phyloP scores from a whole-genome alignment of 2,113 vertebrate genomes.

The Anthoscopus minutus region DNA sequence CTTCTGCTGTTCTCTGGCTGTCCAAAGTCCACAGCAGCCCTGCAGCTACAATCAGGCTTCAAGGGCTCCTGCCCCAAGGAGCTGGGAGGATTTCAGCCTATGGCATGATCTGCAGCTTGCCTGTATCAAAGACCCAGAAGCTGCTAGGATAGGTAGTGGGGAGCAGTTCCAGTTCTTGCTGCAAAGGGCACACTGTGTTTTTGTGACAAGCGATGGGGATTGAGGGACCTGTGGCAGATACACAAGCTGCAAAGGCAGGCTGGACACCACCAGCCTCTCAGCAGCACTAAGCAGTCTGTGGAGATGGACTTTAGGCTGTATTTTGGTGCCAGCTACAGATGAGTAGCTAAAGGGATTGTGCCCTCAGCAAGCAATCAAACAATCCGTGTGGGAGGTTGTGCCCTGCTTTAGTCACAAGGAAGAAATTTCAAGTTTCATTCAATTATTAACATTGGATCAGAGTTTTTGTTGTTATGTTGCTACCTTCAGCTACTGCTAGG shows the following conservation, averaged over 20 bases:
- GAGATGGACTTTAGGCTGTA: background rate
- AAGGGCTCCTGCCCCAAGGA: background rate
- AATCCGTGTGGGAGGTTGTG: background rate
- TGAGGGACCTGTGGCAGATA: background rate
- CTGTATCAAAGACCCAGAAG: background rate
- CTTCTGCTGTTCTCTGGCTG: background rate
- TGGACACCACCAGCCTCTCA: background rate
- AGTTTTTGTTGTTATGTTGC: background rate
- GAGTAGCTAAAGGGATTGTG: background rate
- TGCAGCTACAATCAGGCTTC: background rate
- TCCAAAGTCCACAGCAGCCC: background rate
- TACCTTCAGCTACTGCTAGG: background rate
- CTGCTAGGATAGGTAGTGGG: background rate
- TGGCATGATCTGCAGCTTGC: background rate
- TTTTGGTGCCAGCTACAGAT: background rate
- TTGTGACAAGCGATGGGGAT: fast-evolving
- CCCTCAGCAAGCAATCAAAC: background rate
- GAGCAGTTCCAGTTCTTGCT: background rate
- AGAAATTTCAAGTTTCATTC: background rate
- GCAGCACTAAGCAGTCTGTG: fast-evolving
- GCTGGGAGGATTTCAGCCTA: background rate
- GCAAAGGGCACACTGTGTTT: fast-evolving
- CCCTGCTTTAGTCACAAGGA: background rate
- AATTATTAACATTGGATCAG: background rate
- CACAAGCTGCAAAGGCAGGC: background rate